Evolutionary conservation across 1,140 invertebrate species (phyloP).

Genomic region (Anoplolepis gracilipes): DNA sequence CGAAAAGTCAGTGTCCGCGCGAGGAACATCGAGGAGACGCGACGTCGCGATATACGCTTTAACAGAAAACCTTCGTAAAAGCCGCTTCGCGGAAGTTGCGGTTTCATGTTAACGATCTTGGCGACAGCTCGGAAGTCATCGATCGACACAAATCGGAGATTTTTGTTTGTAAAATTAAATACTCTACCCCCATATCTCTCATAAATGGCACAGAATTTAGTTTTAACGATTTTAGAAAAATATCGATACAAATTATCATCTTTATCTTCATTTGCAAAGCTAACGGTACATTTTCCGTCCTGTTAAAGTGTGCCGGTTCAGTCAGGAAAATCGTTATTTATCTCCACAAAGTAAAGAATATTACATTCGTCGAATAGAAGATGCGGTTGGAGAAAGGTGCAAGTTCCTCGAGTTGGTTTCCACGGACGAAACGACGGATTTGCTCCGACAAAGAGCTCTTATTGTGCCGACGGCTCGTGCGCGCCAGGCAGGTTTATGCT

Average conservation of each 20-base stretch:
- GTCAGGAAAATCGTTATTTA: constrained; percentile 1
- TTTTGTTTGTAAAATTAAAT: neutral
- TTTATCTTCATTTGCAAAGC: neutral
- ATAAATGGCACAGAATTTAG: neutral
- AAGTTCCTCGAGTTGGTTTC: neutral
- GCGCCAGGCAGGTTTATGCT: constrained; percentile 23
- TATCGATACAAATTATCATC: neutral
- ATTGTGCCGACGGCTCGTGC: neutral
- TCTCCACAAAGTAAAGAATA: neutral
- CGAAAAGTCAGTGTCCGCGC: neutral
- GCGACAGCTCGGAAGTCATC: neutral
- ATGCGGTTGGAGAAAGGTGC: neutral
- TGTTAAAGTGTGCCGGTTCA: neutral
- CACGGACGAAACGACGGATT: neutral
- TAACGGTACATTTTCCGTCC: neutral
- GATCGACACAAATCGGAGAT: neutral
- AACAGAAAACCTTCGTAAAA: neutral
- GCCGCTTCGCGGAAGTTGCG: neutral
- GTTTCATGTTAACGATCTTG: neutral
- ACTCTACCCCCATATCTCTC: neutral
- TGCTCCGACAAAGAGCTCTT: constrained; percentile 27
- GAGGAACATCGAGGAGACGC: neutral
- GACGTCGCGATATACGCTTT: neutral
- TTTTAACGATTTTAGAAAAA: neutral
- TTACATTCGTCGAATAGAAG: neutral